Conservation (phyloP, 2,888 invertebrate genomes). For the Dicranocentrus wangi region DNA sequence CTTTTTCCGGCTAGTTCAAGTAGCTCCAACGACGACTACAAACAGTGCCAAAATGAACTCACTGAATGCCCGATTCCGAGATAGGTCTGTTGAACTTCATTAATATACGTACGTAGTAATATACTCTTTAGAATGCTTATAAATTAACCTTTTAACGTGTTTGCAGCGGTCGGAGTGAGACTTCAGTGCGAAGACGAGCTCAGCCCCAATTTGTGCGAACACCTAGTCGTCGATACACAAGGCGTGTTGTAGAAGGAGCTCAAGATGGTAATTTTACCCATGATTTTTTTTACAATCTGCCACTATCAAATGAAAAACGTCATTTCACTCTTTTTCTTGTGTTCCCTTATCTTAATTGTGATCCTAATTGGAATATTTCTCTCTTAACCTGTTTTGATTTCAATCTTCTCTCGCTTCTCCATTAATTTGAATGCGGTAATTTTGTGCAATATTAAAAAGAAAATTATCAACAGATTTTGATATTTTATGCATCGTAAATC, state of each 20-base stretch:
- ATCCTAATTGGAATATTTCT: constrained; percentile 48
- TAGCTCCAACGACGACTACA: constrained; percentile 80
- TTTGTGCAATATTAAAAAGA: background rate
- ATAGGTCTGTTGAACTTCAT: constrained; percentile 78
- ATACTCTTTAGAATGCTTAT: too few relatives aligned
- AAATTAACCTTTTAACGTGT: too few relatives aligned
- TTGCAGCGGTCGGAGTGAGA: constrained; percentile 78
- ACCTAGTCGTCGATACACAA: constrained; percentile 84
- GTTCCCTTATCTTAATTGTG: constrained; percentile 44
- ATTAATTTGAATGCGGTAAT: background rate
- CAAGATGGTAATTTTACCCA: constrained; percentile 74
- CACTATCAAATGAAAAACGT: background rate
- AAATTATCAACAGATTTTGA: too few relatives aligned
- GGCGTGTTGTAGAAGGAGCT: constrained; percentile 81
- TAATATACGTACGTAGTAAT: too few relatives aligned
- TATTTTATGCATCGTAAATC: too few relatives aligned
- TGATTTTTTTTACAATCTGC: background rate
- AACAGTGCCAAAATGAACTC: constrained; percentile 75
- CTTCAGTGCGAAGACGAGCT: constrained; percentile 77
- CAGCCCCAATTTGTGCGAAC: constrained; percentile 86
- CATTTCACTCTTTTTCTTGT: background rate
- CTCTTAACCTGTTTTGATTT: constrained; percentile 35
- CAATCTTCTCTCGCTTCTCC: background rate
- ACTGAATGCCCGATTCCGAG: constrained; percentile 85
- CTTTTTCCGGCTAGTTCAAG: constrained; percentile 90